Evolutionary conservation across 2,888 invertebrate genomes (phyloP).

Genomic region (Priocnemis perturbator): DNA sequence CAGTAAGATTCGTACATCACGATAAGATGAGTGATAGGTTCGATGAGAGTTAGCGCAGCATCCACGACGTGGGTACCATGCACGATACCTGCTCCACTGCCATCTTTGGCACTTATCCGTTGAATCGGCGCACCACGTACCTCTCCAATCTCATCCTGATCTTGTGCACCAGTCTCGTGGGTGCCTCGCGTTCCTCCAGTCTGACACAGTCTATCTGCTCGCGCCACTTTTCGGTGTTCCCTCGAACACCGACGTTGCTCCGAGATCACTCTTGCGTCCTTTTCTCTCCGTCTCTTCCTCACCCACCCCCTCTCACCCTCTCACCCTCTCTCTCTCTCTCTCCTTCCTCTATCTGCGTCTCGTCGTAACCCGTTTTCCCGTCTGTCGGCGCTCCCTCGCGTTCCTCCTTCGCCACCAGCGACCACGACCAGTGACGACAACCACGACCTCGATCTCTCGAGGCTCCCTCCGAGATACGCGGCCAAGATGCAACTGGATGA

Average conservation of each 20-base stretch:
- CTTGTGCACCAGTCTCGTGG: conserved; percentile 42
- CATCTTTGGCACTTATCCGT: conserved; percentile 57
- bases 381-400: background rate
- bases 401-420: background rate
- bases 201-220: conserved; percentile 28
- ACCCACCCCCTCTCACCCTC: background rate
- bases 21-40: background rate
- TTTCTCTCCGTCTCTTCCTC: background rate
- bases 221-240: conserved; percentile 19
- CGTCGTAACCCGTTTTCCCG: too few relatives aligned
- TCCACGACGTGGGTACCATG: conserved; percentile 19
- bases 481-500: background rate
- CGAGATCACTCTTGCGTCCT: background rate
- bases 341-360: too few relatives aligned
- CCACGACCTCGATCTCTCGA: background rate
- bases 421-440: background rate
- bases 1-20: background rate
- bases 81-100: conserved; percentile 50
- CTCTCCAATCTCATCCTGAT: conserved; percentile 65
- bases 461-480: background rate
- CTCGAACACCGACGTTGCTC: conserved; percentile 6
- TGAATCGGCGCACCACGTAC: conserved; percentile 52
- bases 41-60: conserved; percentile 35
- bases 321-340: background rate
- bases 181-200: conserved; percentile 34